phyloP scores from a whole-genome alignment of 2,888 invertebrate genomes.

The Hyposoter didymator region DNA sequence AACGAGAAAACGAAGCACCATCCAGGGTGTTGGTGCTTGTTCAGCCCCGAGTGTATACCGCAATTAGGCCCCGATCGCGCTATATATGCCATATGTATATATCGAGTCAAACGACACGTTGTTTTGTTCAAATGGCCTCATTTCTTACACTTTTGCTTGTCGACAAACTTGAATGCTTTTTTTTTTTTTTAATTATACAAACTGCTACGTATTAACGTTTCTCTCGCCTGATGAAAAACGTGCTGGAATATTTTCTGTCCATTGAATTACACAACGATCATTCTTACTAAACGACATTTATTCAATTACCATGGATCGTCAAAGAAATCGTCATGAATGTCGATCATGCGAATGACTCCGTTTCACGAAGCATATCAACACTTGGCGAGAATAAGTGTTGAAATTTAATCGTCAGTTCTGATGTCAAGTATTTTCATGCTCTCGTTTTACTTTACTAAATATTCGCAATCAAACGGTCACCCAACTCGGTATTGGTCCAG shows the following conservation, averaged over 20 bases:
- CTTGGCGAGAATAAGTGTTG: neutral
- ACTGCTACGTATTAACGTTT: neutral
- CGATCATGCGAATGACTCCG: neutral
- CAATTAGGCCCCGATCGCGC: slow-evolving; percentile 70
- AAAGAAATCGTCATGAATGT: neutral
- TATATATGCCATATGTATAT: slow-evolving; percentile 16
- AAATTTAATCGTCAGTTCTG: neutral
- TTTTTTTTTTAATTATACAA: slow-evolving; percentile 4
- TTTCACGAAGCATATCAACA: neutral
- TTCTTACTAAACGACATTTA: neutral
- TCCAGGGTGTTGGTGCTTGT: slow-evolving; percentile 51
- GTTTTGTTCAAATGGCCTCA: slow-evolving; percentile 12
- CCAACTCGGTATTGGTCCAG: no score
- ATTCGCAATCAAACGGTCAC: no score
- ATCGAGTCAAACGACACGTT: slow-evolving; percentile 8
- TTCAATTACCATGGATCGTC: neutral
- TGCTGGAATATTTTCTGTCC: neutral
- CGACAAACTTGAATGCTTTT: slow-evolving; percentile 2
- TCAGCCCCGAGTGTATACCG: slow-evolving; percentile 52
- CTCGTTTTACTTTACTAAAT: no score
- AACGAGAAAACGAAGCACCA: slow-evolving; percentile 46
- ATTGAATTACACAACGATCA: neutral
- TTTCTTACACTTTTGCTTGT: slow-evolving; percentile 20
- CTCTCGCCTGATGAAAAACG: neutral
- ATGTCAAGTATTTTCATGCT: neutral